Evolutionary conservation across 1,140 invertebrate genomes (phyloP).

Genomic region (Caenorhabditis tropicalis): DNA sequence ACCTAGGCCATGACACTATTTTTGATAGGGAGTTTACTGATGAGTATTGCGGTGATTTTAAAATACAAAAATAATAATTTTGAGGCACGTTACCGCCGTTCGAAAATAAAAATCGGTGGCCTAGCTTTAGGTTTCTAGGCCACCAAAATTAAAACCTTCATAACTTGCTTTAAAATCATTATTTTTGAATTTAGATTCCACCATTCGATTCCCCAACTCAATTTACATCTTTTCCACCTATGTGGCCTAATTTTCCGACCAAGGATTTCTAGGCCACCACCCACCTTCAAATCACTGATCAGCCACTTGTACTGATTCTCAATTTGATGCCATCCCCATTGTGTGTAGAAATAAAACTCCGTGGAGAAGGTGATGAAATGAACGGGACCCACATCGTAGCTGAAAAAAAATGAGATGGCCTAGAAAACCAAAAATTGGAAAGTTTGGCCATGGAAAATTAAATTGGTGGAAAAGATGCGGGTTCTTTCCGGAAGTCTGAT

Average conservation of each 20-base stretch:
- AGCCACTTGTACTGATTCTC: slow-evolving; percentile 88
- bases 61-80: too few species aligned
- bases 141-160: too few species aligned
- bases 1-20: too few species aligned
- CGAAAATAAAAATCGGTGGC: too few species aligned
- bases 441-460: not conserved
- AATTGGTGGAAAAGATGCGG: too few species aligned
- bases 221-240: not conserved
- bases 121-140: too few species aligned
- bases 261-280: not conserved
- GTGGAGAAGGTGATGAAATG: slow-evolving; percentile 90
- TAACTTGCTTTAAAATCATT: too few species aligned
- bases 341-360: slow-evolving; percentile 87
- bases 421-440: not conserved
- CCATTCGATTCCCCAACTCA: not conserved
- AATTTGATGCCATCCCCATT: slow-evolving; percentile 85
- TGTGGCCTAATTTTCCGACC: not conserved
- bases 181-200: too few species aligned
- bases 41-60: too few species aligned
- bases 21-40: too few species aligned
- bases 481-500: too few species aligned
- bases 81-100: too few species aligned
- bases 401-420: slow-evolving; percentile 59
- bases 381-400: slow-evolving; percentile 83
- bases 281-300: slow-evolving; percentile 78